A percentile compares a stretch with the other conserved stretches of the same genome.
These are phyloP conservation scores for Platichthys stellatus DNA, from an alignment of 2,113 vertebrate species.

Conservation along the genomic window DNA sequence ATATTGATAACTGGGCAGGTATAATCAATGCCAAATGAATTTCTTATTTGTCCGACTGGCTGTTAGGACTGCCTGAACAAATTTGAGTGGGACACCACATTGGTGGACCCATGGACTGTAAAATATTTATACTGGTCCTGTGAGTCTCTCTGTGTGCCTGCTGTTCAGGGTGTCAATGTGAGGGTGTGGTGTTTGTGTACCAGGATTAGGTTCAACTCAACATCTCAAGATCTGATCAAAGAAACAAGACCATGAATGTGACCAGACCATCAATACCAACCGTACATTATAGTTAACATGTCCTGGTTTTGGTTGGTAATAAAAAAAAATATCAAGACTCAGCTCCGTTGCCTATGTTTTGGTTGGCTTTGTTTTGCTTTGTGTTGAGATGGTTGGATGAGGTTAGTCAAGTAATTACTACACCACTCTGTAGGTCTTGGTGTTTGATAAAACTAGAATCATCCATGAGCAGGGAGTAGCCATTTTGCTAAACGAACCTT, in stretches of 20 bases:
- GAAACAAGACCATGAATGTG: background rate
- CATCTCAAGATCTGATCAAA: background rate
- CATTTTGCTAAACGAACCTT: background rate
- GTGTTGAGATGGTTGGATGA: background rate
- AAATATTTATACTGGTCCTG: no score
- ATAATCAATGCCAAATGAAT: no score
- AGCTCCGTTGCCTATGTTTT: background rate
- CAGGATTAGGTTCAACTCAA: background rate
- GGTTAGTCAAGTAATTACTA: background rate
- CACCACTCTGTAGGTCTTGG: background rate
- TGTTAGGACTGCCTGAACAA: no score
- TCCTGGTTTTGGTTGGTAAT: background rate
- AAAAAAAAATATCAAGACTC: background rate
- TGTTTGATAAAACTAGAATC: background rate
- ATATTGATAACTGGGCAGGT: no score
- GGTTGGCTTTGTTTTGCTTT: background rate
- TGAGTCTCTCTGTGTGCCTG: no score
- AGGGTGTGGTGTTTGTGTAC: no score
- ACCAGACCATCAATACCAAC: background rate
- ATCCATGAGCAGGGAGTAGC: background rate
- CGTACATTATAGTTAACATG: background rate
- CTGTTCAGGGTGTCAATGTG: no score
- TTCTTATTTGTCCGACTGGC: no score
- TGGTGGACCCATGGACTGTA: no score
- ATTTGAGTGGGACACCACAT: no score